phyloP scores from a whole-genome alignment of 1,140 invertebrate genomes.

The Armadillidium nasatum region DNA sequence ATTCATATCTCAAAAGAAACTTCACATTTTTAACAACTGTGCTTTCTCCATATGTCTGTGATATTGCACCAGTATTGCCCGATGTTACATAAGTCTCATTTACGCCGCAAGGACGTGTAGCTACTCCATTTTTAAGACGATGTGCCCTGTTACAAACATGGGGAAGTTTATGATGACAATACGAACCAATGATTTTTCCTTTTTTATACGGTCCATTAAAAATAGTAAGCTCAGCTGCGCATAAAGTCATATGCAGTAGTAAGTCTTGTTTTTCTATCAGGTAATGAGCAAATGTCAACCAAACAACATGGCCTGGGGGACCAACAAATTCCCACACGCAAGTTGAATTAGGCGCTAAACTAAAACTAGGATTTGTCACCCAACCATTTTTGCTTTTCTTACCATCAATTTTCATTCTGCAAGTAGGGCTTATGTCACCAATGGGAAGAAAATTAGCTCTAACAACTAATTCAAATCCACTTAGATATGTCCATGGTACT shows the following conservation, averaged over 20 bases:
- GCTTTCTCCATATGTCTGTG: conserved; percentile 69
- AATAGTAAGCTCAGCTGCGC: conserved; percentile 61
- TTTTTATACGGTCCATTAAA: conserved; percentile 51
- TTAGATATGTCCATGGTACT: conserved; percentile 48
- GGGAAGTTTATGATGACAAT: conserved; percentile 69
- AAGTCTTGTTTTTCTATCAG: conserved; percentile 46
- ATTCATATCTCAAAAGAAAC: conserved; percentile 74
- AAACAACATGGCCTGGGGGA: conserved; percentile 36
- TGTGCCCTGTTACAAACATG: conserved; percentile 64
- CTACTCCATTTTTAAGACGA: conserved; percentile 59
- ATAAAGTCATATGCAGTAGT: conserved; percentile 48
- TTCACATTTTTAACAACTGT: conserved; percentile 70
- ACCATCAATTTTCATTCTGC: conserved; percentile 45
- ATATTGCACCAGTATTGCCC: conserved; percentile 64
- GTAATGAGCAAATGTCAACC: conserved; percentile 43
- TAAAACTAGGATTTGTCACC: conserved; percentile 57
- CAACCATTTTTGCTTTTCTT: conserved; percentile 57
- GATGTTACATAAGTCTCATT: conserved; percentile 71
- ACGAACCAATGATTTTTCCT: conserved; percentile 56
- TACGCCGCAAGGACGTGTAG: conserved; percentile 66
- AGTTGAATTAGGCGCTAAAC: conserved; percentile 42
- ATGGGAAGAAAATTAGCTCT: conserved; percentile 60
- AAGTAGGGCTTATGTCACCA: conserved; percentile 64
- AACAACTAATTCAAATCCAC: conserved; percentile 81
- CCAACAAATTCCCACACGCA: conserved; percentile 43